These are phyloP conservation scores for Noctua comes DNA, from an alignment of 2,888 invertebrate species.

Conservation along the genomic window DNA sequence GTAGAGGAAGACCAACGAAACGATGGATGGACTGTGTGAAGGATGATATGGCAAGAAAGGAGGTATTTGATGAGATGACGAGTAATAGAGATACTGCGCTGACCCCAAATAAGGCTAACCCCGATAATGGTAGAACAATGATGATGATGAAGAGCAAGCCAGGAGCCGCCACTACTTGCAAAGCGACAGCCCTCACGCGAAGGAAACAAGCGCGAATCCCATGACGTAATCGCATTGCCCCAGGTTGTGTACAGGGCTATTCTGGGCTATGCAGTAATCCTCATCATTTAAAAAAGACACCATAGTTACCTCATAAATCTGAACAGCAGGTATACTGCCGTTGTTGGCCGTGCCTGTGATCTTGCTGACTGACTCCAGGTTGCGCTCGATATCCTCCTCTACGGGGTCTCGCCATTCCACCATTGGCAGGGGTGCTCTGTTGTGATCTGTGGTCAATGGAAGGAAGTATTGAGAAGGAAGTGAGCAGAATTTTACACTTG, in stretches of 20 bases:
- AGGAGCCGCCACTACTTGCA: neutral
- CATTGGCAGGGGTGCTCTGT: constrained; percentile 79
- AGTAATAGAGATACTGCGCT: neutral
- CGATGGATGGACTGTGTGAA: neutral
- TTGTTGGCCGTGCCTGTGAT: constrained; percentile 79
- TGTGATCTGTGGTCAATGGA: constrained; percentile 69
- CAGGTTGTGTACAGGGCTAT: neutral
- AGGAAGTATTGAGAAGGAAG: neutral
- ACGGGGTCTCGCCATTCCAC: constrained; percentile 87
- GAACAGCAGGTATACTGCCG: constrained; percentile 78
- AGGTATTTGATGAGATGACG: neutral
- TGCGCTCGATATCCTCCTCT: constrained; percentile 86
- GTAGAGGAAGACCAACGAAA: neutral
- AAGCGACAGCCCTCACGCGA: neutral
- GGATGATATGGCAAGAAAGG: neutral
- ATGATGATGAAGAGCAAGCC: neutral
- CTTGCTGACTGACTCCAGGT: constrained; percentile 84
- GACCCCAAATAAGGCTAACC: no score
- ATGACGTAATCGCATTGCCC: neutral
- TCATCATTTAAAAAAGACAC: neutral
- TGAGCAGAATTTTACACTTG: neutral
- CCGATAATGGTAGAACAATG: no score
- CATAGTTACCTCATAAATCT: constrained; percentile 75
- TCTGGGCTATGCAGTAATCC: neutral
- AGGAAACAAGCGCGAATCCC: neutral